Base-by-base conservation (phyloP, 2,888 invertebrate species). In the Stegophylla sp. region DNA sequence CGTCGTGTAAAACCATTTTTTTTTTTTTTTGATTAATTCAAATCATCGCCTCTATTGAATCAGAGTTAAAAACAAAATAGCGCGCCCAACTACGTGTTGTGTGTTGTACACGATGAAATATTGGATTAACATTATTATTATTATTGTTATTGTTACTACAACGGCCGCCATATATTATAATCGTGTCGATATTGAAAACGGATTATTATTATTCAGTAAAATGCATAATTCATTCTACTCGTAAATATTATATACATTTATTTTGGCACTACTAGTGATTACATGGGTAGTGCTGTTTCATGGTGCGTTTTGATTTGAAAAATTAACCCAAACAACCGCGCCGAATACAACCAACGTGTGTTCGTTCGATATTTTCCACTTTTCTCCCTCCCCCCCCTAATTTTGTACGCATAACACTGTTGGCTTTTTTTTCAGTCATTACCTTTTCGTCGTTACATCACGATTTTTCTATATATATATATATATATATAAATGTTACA, bases 21-120 rank as follows among this genome's bases (percentile, higher is more conserved):
- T n/a, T n/a, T n/a, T n/a, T 26, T 64, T 75, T 75, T 75, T 64
- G 34, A 64, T 75, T 75, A 75, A 75, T 75, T 75, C 51, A 34
- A 75, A 15, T 64, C 74, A 48, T 64, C 63, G 74, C 63, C n/a
- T n/a, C n/a, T 41, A 28, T 45, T 41, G 75, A 75, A 75, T 75
- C 75, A 23, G n/a, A 73, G 45, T 61, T 61, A 74, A 74, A 74
- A 74, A 74, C 23, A 41, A 17, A 43, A 75, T 48, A 53, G 51
- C 23, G 5, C 53, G 17, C 9, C n/a, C n/a, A n/a, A n/a, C n/a
- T n/a, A 12, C 45, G 23, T 23, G n/a, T 48, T 7, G 5, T 26
- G 23, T 28, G 59, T 61, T 61, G n/a, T n/a, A n/a, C n/a, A 61
- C 28, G 51, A 41, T 64, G 64, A 75, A 51, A 51, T 75, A 64